These are phyloP conservation scores for Heliothis peltigera DNA, from an alignment of 2,888 invertebrate genomes.

Conservation along the genomic window DNA sequence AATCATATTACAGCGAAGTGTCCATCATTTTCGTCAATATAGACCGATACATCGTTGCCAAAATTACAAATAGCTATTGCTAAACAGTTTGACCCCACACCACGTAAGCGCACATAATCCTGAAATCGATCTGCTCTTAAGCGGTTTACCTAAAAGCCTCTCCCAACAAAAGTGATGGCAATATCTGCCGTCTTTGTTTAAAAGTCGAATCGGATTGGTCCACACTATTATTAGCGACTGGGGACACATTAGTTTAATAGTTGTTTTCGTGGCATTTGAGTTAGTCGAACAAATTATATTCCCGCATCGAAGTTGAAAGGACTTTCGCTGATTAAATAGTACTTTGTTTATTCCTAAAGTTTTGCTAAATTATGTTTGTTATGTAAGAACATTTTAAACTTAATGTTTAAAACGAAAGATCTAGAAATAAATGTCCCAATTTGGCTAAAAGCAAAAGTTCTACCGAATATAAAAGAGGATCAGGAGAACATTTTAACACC, in stretches of 20 bases:
- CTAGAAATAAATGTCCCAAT: constrained; percentile 11
- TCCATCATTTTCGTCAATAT: no score
- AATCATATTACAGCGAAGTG: no score
- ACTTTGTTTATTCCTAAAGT: neutral
- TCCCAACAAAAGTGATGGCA: neutral
- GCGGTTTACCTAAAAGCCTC: constrained; percentile 8
- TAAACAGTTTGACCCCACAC: neutral
- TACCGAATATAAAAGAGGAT: constrained; percentile 6
- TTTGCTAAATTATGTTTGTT: neutral
- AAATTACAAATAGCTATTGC: neutral
- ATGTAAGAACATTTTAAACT: neutral
- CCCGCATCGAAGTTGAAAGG: neutral
- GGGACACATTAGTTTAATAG: constrained; percentile 31
- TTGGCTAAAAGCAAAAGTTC: constrained; percentile 21
- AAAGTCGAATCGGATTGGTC: constrained; percentile 21
- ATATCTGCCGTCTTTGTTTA: constrained; percentile 19
- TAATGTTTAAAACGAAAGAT: neutral
- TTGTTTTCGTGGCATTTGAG: constrained; percentile 27
- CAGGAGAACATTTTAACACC: neutral
- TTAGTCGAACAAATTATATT: constrained; percentile 12
- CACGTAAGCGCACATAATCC: neutral
- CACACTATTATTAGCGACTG: constrained; percentile 22
- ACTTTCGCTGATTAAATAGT: neutral
- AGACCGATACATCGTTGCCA: neutral
- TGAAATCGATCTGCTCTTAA: neutral